Conservation (phyloP, 2,888 invertebrate genomes). For the Cephus spinipes region DNA sequence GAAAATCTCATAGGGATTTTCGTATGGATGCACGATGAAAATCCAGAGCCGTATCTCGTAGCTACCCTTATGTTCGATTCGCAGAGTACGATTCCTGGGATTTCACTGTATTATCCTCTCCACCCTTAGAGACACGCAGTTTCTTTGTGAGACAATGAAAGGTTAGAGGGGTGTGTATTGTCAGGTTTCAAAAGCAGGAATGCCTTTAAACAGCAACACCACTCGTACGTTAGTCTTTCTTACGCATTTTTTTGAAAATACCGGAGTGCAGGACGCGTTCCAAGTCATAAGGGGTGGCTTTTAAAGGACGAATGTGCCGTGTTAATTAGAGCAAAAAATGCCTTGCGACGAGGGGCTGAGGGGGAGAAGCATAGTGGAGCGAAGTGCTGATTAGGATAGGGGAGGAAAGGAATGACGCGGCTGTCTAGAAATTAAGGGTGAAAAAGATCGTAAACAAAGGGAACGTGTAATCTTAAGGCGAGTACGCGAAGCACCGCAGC, state of each 20-base stretch:
- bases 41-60: not conserved
- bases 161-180: not conserved
- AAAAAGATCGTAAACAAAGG: not conserved
- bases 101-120: not conserved
- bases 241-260: not conserved
- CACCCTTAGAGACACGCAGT: not conserved
- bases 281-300: conserved; percentile 3
- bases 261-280: no score
- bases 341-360: not conserved
- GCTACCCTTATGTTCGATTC: not conserved
- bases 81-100: not conserved
- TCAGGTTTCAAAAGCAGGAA: not conserved
- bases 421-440: not conserved
- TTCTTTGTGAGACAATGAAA: not conserved
- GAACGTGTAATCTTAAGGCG: not conserved
- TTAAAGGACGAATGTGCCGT: conserved; percentile 18
- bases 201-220: not conserved
- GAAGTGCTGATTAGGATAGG: conserved; percentile 4
- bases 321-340: conserved; percentile 33
- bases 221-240: not conserved
- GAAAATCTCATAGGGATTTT: not conserved
- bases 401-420: not conserved
- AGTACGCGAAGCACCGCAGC: not conserved
- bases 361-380: conserved; percentile 4
- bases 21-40: not conserved